These are phyloP conservation scores for Sterna hirundo DNA, from an alignment of 2,113 vertebrate genomes.

Conservation along the genomic window DNA sequence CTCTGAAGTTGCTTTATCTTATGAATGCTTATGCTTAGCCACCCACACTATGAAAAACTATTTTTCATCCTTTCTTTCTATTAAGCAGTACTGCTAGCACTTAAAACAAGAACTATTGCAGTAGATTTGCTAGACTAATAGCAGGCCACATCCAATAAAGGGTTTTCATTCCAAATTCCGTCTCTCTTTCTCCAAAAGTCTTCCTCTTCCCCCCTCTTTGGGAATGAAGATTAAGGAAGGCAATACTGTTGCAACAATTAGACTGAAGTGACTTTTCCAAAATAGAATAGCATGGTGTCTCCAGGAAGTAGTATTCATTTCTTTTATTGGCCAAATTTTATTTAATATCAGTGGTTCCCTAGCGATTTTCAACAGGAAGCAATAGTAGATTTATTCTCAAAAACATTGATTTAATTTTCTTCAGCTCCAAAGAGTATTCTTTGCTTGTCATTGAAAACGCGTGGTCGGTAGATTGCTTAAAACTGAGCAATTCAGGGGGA, in stretches of 20 bases:
- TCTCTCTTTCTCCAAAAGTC: neutral
- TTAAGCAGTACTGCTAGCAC: neutral
- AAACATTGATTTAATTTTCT: neutral
- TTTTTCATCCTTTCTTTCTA: neutral
- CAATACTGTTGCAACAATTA: neutral
- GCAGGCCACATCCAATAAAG: neutral
- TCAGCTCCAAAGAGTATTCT: neutral
- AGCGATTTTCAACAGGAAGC: neutral
- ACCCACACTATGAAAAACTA: neutral
- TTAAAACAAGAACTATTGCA: neutral
- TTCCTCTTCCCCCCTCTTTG: neutral
- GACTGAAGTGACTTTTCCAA: neutral
- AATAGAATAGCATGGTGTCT: neutral
- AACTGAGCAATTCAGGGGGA: neutral
- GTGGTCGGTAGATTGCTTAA: neutral
- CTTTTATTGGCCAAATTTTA: neutral
- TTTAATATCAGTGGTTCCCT: neutral
- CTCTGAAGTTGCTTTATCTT: neutral
- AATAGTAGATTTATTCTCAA: neutral
- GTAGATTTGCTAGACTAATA: neutral
- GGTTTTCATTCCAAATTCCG: neutral
- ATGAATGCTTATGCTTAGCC: neutral
- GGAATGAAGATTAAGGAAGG: neutral
- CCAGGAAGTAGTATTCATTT: neutral
- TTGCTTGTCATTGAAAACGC: neutral